These are phyloP conservation scores for Drosophila dunni DNA, from an alignment of 1,140 invertebrate species.

Conservation along the genomic window DNA sequence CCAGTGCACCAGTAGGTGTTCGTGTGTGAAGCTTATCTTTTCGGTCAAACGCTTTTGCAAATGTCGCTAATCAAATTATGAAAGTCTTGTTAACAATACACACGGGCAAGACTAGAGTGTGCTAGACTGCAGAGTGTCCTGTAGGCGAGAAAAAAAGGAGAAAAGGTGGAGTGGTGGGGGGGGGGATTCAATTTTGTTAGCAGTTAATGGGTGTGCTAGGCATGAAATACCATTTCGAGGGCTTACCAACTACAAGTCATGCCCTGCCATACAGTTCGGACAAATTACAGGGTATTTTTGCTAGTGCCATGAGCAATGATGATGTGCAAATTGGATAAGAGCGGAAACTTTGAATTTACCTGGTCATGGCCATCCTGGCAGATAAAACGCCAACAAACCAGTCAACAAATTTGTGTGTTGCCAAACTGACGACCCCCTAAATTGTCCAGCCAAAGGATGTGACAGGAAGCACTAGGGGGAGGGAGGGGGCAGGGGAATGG, in stretches of 20 bases:
- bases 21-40: constrained; percentile 69
- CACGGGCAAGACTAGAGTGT: background rate
- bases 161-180: too few relatives aligned
- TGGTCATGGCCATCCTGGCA: constrained; percentile 23
- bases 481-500: too few relatives aligned
- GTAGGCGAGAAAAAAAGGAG: background rate
- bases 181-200: too few relatives aligned
- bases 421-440: constrained; percentile 10
- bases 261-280: background rate
- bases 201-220: too few relatives aligned
- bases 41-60: constrained; percentile 76
- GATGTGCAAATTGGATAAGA: constrained; percentile 41
- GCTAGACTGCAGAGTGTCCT: background rate
- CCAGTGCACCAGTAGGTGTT: constrained; percentile 10
- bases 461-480: background rate
- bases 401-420: constrained; percentile 20
- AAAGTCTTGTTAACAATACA: constrained; percentile 65
- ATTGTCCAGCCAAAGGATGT: constrained; percentile 11
- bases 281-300: constrained; percentile 7
- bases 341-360: constrained; percentile 28
- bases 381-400: constrained; percentile 22
- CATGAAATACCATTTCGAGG: too few relatives aligned
- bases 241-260: background rate
- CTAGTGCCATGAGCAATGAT: constrained; percentile 32
- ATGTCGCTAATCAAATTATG: constrained; percentile 80